Evolutionary conservation across 1,140 invertebrate species (phyloP).

Genomic region (Drosophila rhopaloa): DNA sequence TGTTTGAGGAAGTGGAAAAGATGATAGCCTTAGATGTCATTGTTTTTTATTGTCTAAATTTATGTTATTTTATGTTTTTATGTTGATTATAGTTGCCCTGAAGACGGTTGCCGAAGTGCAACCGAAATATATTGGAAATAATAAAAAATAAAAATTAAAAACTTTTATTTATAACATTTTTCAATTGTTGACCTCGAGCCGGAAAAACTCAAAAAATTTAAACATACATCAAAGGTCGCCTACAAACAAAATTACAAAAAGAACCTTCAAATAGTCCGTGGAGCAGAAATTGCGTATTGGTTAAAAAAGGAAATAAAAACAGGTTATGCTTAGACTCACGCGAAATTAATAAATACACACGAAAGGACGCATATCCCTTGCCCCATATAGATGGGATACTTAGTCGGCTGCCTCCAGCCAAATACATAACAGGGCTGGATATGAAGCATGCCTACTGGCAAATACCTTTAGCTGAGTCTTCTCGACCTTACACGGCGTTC

Average conservation of each 20-base stretch:
- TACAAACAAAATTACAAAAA: too few relatives aligned
- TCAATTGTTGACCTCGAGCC: too few relatives aligned
- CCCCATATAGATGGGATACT: slow-evolving; percentile 39
- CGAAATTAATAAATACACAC: slow-evolving; percentile 30
- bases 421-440: slow-evolving; percentile 56
- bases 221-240: too few relatives aligned
- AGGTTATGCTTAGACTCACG: slow-evolving; percentile 42
- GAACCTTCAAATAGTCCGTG: slow-evolving; percentile 21
- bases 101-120: too few relatives aligned
- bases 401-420: slow-evolving; percentile 41
- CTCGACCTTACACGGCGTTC: slow-evolving; percentile 9
- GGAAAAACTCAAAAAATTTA: too few relatives aligned
- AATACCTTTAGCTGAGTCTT: slow-evolving; percentile 7
- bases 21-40: slow-evolving; percentile 30
- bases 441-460: slow-evolving; percentile 66
- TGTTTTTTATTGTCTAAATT: too few relatives aligned
- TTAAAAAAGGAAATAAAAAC: slow-evolving; percentile 28
- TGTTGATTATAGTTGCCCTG: too few relatives aligned
- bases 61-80: too few relatives aligned
- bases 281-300: slow-evolving; percentile 32
- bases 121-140: too few relatives aligned
- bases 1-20: slow-evolving; percentile 27
- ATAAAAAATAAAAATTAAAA: too few relatives aligned
- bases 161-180: too few relatives aligned
- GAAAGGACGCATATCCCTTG: slow-evolving; percentile 44